phyloP scores from a whole-genome alignment of 2,888 invertebrate species.

The Eupithecia abbreviata region DNA sequence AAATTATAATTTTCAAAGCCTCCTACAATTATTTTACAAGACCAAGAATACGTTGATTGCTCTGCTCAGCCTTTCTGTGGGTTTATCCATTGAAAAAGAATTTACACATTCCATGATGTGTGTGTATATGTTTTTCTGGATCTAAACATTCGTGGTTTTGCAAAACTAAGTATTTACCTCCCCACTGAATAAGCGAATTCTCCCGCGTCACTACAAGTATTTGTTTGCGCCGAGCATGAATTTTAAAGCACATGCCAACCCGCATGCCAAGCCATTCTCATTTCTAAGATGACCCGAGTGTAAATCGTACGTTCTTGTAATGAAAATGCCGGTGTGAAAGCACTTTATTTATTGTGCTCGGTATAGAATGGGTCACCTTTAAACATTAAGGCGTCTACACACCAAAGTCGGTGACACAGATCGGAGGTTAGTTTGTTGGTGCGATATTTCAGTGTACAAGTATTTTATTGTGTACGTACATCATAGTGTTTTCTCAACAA shows the following conservation, averaged over 20 bases:
- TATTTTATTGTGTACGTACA: not conserved
- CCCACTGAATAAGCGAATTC: not conserved
- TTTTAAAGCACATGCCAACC: constrained; percentile 58
- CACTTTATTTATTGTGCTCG: constrained; percentile 47
- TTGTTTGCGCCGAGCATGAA: not conserved
- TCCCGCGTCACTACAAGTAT: not conserved
- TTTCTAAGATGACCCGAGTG: constrained; percentile 68
- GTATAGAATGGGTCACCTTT: constrained; percentile 42
- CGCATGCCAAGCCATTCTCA: constrained; percentile 56
- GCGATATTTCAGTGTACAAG: not conserved
- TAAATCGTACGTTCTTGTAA: constrained; percentile 62
- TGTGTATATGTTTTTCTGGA: no score
- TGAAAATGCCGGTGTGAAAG: constrained; percentile 63
- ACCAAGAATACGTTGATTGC: no score
- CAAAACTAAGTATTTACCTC: not conserved
- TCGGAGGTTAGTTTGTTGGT: not conserved
- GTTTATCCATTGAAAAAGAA: not conserved
- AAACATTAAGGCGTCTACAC: constrained; percentile 20
- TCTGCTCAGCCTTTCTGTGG: not conserved
- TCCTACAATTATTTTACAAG: no score
- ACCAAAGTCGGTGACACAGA: not conserved
- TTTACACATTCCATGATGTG: no score
- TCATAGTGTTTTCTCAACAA: no score
- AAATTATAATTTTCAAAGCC: no score
- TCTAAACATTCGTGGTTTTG: not conserved